Percentiles rank a stretch among this genome's conserved stretches.
These are phyloP conservation scores for Choristoneura fumiferana DNA, from an alignment of 1,140 invertebrate species.

Conservation along the genomic window DNA sequence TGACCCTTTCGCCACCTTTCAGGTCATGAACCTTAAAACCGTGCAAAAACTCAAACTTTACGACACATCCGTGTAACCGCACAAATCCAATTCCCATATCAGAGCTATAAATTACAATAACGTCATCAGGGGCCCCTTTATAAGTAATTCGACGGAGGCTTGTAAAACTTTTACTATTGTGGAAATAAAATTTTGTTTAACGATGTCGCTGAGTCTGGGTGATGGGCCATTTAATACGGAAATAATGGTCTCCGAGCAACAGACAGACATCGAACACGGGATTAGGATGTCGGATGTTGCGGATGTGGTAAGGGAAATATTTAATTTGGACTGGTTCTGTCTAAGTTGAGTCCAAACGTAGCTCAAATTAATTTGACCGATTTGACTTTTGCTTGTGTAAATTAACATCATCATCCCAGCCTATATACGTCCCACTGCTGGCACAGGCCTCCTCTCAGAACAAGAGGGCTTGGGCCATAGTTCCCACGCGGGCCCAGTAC, in stretches of 20 bases:
- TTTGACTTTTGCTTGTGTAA: too few relatives aligned
- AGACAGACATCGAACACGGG: constrained; percentile 46
- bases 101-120: constrained; percentile 7
- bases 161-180: constrained; percentile 41
- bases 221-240: constrained; percentile 58
- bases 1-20: too few relatives aligned
- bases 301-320: constrained; percentile 16
- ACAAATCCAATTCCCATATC: neutral
- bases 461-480: too few relatives aligned
- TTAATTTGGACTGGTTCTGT: too few relatives aligned
- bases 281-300: constrained; percentile 31
- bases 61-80: neutral
- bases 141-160: constrained; percentile 20
- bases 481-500: too few relatives aligned
- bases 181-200: constrained; percentile 67
- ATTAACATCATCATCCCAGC: too few relatives aligned
- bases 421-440: too few relatives aligned
- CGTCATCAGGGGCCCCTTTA: neutral
- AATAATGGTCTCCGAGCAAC: constrained; percentile 49
- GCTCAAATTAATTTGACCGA: too few relatives aligned
- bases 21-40: too few relatives aligned
- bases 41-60: neutral
- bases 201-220: constrained; percentile 37
- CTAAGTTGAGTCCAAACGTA: too few relatives aligned
- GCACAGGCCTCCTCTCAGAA: too few relatives aligned